These are phyloP conservation scores for Pithys albifrons DNA, from an alignment of 2,113 vertebrate genomes.

Conservation along the genomic window DNA sequence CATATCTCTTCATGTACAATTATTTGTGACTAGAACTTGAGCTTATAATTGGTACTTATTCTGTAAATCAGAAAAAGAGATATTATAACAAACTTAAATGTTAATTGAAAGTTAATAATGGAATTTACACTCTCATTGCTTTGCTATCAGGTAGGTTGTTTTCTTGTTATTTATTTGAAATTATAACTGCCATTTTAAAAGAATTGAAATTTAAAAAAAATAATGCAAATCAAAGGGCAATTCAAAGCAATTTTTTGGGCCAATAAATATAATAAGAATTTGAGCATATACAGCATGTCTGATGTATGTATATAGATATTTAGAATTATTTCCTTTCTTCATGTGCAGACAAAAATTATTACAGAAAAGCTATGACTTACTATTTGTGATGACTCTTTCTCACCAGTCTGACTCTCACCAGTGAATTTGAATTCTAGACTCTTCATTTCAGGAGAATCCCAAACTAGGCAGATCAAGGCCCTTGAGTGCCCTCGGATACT, in stretches of 20 bases:
- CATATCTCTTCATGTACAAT: fast-evolving
- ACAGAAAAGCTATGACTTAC: background rate
- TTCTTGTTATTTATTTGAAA: background rate
- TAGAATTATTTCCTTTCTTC: background rate
- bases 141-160: background rate
- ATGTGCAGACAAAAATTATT: background rate
- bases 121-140: background rate
- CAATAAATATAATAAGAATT: background rate
- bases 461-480: background rate
- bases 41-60: background rate
- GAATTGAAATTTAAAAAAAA: background rate
- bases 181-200: background rate
- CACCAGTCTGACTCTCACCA: background rate
- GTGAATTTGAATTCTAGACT: background rate
- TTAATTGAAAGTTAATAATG: background rate
- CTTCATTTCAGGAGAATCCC: background rate
- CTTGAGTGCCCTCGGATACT: background rate
- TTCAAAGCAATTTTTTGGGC: background rate
- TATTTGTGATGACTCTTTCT: background rate
- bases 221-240: background rate
- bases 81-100: background rate
- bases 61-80: background rate
- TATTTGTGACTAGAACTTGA: background rate
- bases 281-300: background rate
- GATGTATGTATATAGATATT: background rate